Base-by-base conservation (phyloP, 2,797 vertebrate species). In the Pipistrellus nathusii region DNA sequence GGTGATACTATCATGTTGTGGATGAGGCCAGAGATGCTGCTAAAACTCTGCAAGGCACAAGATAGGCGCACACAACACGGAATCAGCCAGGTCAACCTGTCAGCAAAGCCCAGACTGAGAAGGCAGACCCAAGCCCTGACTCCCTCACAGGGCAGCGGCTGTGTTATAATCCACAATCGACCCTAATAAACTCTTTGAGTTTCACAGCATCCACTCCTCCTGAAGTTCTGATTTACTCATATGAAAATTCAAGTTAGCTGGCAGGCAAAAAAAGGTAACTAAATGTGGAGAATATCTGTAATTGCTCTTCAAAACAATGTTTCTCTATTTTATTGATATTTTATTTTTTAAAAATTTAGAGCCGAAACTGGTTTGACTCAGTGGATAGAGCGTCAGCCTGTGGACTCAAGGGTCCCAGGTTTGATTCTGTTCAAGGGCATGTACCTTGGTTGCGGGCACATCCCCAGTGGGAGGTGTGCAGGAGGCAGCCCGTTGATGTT, bases 261-360 rank as follows among this genome's bases (percentile, higher is more conserved):
- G 53, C 38, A 46, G 30, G 9, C 48, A 30, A 5, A 64, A 44
- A 27, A 59, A 30, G 25, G 8, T 35, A 48, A 57, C 20, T 46
- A 72, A 64, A 20, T 46, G 30, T 62, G n/a, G 38, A 55, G 8
- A 51, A 32, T 11, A 46, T 32, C 68, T 57, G 44, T 13, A 55
- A 64, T 78, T 75, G 41, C 88, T 94, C 51, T 46, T 92, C 30
- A 46, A 46, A 57, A 75, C 44, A 87, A 64, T 59, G 32, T 71
- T 35, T 92, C 53, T 25, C 62, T 73, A 32, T 80, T 93, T 92
- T 89, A 59, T 25, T 85, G 35, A 55, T 12, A 57, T 27, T 80
- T 83, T 81, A 46, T 87, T 44, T 44, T 44, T 44, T 44, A 72
- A 92, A 83, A 48, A 8, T 75, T 78, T 15, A 55, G 73, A 71